Percentiles rank a stretch among this genome's conserved stretches.
These are phyloP conservation scores for Jaculus jaculus DNA, from an alignment of 2,113 vertebrate species.

Conservation along the genomic window DNA sequence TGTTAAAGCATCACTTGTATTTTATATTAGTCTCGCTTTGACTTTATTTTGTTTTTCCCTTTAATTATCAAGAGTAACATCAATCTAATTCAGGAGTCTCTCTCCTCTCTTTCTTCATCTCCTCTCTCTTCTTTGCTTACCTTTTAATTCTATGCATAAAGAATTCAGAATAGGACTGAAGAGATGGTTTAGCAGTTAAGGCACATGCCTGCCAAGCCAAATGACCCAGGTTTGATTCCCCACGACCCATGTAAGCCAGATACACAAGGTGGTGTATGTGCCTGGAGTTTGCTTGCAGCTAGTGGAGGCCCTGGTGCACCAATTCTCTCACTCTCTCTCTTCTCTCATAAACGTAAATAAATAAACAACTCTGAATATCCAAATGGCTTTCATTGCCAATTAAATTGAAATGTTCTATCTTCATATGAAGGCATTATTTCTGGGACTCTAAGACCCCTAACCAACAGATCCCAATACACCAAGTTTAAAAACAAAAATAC, in stretches of 20 bases:
- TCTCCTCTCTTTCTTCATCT: background rate
- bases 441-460: background rate
- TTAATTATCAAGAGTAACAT: background rate
- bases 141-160: background rate
- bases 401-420: background rate
- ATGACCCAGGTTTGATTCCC: too few relatives aligned
- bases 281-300: too few relatives aligned
- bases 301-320: too few relatives aligned
- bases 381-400: background rate
- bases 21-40: background rate
- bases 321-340: too few relatives aligned
- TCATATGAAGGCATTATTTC: background rate
- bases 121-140: background rate
- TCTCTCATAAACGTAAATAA: too few relatives aligned
- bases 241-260: too few relatives aligned
- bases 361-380: background rate
- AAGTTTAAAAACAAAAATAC: background rate
- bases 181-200: too few relatives aligned
- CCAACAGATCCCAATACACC: background rate
- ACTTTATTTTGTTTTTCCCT: background rate
- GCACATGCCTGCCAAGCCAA: too few relatives aligned
- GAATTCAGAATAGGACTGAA: background rate
- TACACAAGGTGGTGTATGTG: too few relatives aligned
- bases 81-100: too few relatives aligned
- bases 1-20: background rate